Evolutionary conservation across 2,888 invertebrate genomes (phyloP), one percentile per base, ranked within the genome.

Genomic region (Amitus sp.): DNA sequence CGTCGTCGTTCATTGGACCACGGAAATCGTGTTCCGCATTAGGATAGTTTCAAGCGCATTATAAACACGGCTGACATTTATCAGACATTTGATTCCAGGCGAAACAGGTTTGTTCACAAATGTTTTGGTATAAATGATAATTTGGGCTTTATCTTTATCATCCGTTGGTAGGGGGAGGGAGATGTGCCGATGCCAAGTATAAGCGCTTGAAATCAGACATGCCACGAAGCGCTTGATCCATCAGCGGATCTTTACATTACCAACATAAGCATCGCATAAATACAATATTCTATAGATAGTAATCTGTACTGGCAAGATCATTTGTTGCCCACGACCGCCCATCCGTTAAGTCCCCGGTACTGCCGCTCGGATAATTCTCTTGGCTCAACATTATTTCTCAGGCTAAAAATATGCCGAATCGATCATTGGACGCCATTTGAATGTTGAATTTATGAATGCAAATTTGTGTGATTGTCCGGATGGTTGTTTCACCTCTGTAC

Each of bases 221-320:
- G 40, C 33, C 37, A 20, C 34, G 33, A 18, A 12, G 30, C 12
- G 30, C 50, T 33, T 34, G 47, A 33, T 37, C 55, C 19, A 46
- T 51, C 20, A 43, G 56, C 49, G 60, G 52, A 53, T 46, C 51
- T 33, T 50, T 76, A 73, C 72, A 77, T 78, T 77, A 78, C 73
- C 73, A 73, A 71, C 69, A 68, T 65, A 68, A 72, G 72, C 69
- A 64, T 70, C 76, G 75, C 75, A 79, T 77, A 76, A 79, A 79
- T 78, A 76, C 73, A 74, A 74, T 73, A 74, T 72, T 69, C 66
- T 67, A 67, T 67, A 75, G 80, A 79, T 80, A 76, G 73, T 68
- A 68, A 80, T 80, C 80, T 74, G 68, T 66, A 67, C 71, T 66
- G 71, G 72, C 74, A 75, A 74, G 76, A 75, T 75, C 78, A 80